Base-by-base conservation (phyloP, 1,140 invertebrate species). In the Solenopsis invicta region DNA sequence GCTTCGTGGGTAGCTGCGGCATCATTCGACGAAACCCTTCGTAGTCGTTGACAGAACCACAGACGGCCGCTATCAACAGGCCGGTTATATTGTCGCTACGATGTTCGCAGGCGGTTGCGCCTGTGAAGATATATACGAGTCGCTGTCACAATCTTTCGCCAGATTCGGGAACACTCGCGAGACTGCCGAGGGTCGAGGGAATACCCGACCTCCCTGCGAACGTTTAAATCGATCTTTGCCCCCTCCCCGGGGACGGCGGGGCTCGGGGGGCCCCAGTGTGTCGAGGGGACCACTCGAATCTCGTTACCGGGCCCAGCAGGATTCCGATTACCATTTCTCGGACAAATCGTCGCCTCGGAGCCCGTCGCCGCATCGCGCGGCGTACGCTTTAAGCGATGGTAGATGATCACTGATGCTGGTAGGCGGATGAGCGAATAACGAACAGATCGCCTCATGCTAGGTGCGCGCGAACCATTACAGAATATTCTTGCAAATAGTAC, bases 281-380 rank as follows among this genome's bases (percentile, higher is more conserved):
- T 41, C 66, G 54, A 59, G 41, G 81, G 88, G 56, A 67, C 76
- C 66, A 71, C 81, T 88, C 88, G 89, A 90, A 90, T 90, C 88
- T 90, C 89, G 89, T 91, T 91, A 91, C 90, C 78, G 21, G 52
- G 71, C 90, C 10, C 90, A 91, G 90, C 90, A 78, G 90, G 90
- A 82, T 72, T 85, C 90, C 89, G 89, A 91, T 91, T 91, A 91
- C 90, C 90, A 91, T 91, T 91, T 91, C 90, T 91, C 77, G 89
- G 89, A 91, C 90, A 91, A 91, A 91, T 91, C 90, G 90, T 90
- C 90, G 89, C 90, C 89, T 82, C 84, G 77, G 78, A 72, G 61
- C 74, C 69, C 62, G 72, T 77, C 87, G 87, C 75, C 74, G 77
- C 80, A 69, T 81, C 76, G 29, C 29, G 86, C 78, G 89, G 54